Conservation (phyloP, 2,113 vertebrate species). For the Aphelocoma coerulescens region DNA sequence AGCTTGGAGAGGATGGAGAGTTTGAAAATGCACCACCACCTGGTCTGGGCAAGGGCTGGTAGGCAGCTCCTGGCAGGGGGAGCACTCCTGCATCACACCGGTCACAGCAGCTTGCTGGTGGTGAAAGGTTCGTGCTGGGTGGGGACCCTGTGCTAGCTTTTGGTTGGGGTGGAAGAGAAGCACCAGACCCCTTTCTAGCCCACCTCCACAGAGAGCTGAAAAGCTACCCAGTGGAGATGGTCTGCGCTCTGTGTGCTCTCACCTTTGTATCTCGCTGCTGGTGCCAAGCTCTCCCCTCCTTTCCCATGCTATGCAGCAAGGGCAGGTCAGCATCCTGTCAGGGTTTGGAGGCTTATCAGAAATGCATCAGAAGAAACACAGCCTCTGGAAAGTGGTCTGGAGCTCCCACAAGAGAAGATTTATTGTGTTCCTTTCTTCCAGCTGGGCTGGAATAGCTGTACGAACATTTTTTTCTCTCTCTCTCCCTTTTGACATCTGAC, state of each 20-base stretch:
- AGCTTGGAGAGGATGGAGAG: neutral
- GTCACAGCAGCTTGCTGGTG: fast-evolving
- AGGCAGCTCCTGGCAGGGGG: neutral
- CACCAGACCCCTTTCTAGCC: neutral
- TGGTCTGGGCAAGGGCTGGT: neutral
- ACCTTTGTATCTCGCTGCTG: fast-evolving
- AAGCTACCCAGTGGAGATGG: fast-evolving
- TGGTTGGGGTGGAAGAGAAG: neutral
- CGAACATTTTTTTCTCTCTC: neutral
- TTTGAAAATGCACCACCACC: neutral
- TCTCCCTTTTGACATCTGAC: neutral
- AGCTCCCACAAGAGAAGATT: conserved; percentile 16
- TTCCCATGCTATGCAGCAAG: neutral
- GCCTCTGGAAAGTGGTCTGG: neutral
- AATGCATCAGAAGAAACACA: conserved; percentile 5
- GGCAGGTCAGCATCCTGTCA: neutral
- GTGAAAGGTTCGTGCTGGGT: fast-evolving
- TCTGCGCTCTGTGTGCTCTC: neutral
- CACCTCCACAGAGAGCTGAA: fast-evolving
- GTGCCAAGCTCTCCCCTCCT: neutral
- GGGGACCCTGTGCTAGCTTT: neutral
- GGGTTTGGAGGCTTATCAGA: conserved; percentile 33
- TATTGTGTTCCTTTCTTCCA: neutral
- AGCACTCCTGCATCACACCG: fast-evolving
- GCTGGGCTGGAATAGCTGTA: neutral